Evolutionary conservation across 2,797 vertebrate genomes (phyloP).

Genomic region (Catostomus latipinnis): DNA sequence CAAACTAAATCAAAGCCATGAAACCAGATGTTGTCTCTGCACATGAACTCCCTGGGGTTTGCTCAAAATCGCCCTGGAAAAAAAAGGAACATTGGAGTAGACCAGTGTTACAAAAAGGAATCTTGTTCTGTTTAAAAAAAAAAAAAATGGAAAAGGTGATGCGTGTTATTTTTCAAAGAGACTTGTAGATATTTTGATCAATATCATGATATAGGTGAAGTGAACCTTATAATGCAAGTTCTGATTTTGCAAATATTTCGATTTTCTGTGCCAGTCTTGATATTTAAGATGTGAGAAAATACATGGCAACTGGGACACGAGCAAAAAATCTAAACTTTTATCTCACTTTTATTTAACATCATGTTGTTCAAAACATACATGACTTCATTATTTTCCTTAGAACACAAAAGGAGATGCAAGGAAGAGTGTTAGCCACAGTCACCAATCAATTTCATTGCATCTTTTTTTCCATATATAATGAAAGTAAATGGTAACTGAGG

Average conservation of each 20-base stretch:
- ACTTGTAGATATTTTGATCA: constrained; percentile 1
- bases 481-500: too few relatives aligned
- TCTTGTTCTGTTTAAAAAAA: constrained; percentile 34
- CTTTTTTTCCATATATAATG: too few relatives aligned
- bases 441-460: too few relatives aligned
- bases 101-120: constrained; percentile 22
- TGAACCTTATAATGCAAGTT: not conserved
- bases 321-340: too few relatives aligned
- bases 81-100: constrained; percentile 41
- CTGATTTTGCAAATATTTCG: not conserved
- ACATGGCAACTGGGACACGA: too few relatives aligned
- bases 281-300: too few relatives aligned
- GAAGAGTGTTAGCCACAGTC: too few relatives aligned
- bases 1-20: constrained; percentile 27
- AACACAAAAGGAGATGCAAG: too few relatives aligned
- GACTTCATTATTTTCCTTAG: too few relatives aligned
- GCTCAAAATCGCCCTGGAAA: constrained; percentile 16
- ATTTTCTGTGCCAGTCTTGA: not conserved
- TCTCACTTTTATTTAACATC: too few relatives aligned
- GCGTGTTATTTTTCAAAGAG: constrained; percentile 13
- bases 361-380: too few relatives aligned
- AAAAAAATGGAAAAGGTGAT: constrained; percentile 11
- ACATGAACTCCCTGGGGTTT: constrained; percentile 33
- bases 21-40: constrained; percentile 29
- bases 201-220: constrained; percentile 1